Conservation (phyloP, 2,113 vertebrate species). For the Zonotrichia leucophrys region DNA sequence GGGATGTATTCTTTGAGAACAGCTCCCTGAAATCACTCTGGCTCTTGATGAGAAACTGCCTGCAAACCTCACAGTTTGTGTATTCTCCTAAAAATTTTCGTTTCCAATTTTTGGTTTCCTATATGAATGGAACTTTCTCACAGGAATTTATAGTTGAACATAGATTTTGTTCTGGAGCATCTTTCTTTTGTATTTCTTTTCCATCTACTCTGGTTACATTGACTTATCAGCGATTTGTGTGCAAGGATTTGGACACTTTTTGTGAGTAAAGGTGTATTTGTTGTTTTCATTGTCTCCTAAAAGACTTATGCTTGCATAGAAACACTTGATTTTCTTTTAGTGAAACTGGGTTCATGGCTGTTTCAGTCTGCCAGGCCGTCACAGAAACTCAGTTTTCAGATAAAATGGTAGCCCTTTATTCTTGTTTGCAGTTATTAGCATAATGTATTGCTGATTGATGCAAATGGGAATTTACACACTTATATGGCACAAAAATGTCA, state of each 20-base stretch:
- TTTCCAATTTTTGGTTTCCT: not conserved
- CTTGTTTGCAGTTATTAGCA: not conserved
- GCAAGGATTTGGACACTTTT: not conserved
- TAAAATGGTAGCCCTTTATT: not conserved
- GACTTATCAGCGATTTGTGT: not conserved
- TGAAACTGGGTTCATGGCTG: not conserved
- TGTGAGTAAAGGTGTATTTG: not conserved
- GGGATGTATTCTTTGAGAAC: not conserved
- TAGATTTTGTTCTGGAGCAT: not conserved
- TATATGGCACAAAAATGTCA: not conserved
- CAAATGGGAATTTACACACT: not conserved
- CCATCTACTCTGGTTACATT: not conserved
- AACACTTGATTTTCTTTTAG: not conserved
- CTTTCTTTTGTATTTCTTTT: not conserved
- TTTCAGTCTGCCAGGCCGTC: not conserved
- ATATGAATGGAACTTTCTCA: not conserved
- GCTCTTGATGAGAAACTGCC: not conserved
- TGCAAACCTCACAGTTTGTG: not conserved
- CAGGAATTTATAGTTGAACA: not conserved
- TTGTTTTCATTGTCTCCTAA: not conserved
- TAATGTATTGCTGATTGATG: not conserved
- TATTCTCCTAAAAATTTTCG: not conserved
- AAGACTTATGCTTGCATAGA: not conserved
- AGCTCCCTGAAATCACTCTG: not conserved
- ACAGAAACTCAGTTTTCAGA: not conserved